These are phyloP conservation scores for Wasmannia auropunctata DNA, from an alignment of 1,140 invertebrate species.

Conservation along the genomic window DNA sequence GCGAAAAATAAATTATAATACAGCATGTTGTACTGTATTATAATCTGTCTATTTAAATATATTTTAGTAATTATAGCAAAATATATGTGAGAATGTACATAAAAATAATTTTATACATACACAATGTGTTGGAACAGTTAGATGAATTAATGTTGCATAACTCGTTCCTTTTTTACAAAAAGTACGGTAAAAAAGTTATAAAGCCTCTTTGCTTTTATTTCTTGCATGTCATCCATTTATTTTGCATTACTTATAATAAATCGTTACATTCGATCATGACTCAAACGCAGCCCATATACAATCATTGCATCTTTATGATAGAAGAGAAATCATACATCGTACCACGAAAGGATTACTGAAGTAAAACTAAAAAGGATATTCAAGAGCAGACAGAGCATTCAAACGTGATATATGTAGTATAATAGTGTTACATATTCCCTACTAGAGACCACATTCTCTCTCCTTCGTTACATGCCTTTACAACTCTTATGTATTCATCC, in stretches of 20 bases:
- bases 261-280: constrained; percentile 84
- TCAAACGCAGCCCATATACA: constrained; percentile 84
- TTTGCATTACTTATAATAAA: constrained; percentile 82
- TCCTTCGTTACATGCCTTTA: constrained; percentile 79
- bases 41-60: neutral
- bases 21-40: neutral
- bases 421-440: constrained; percentile 76
- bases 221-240: constrained; percentile 79
- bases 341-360: constrained; percentile 68
- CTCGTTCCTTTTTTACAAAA: neutral
- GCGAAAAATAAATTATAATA: neutral
- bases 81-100: neutral
- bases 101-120: neutral
- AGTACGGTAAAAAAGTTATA: neutral
- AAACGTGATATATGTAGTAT: constrained; percentile 62
- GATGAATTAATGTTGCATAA: neutral
- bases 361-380: constrained; percentile 71
- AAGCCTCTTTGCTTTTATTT: constrained; percentile 54
- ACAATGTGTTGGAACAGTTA: constrained; percentile 18
- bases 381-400: constrained; percentile 74
- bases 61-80: neutral
- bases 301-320: constrained; percentile 83
- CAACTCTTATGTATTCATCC: constrained; percentile 74
- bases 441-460: constrained; percentile 77
- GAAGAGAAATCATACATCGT: constrained; percentile 77